A percentile compares a stretch with the other conserved stretches of the same genome.
These are phyloP conservation scores for Drosophila subquinaria DNA, from an alignment of 2,888 invertebrate genomes.

Conservation along the genomic window DNA sequence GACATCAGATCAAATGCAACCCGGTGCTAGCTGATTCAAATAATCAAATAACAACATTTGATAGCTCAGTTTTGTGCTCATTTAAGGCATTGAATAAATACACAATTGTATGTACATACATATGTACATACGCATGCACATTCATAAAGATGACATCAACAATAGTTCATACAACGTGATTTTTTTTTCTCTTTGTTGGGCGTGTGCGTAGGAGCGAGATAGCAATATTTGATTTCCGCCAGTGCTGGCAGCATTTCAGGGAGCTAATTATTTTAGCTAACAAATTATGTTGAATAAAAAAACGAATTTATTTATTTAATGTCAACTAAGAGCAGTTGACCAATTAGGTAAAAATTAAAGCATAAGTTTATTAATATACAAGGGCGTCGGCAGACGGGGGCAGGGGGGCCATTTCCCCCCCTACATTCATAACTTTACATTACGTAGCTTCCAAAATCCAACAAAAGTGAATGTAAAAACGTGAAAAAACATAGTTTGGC, in stretches of 20 bases:
- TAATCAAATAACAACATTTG: background rate
- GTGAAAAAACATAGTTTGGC: too few relatives aligned
- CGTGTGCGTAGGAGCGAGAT: constrained; percentile 32
- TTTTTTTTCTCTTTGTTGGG: constrained; percentile 5
- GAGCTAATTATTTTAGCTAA: background rate
- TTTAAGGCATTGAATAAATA: background rate
- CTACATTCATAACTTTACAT: too few relatives aligned
- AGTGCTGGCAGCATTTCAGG: background rate
- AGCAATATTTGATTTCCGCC: background rate
- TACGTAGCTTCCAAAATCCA: too few relatives aligned
- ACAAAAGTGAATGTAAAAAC: too few relatives aligned
- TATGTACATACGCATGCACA: constrained; percentile 3
- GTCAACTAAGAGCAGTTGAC: too few relatives aligned
- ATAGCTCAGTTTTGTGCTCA: background rate
- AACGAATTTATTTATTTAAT: too few relatives aligned
- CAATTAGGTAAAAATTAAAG: too few relatives aligned
- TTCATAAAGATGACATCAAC: constrained; percentile 44
- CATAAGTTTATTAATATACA: too few relatives aligned
- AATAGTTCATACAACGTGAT: constrained; percentile 10
- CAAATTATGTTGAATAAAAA: too few relatives aligned
- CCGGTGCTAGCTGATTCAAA: constrained; percentile 4
- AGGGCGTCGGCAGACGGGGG: too few relatives aligned
- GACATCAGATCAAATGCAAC: constrained; percentile 50
- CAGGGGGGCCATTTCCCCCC: too few relatives aligned
- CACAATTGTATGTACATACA: background rate